Evolutionary conservation across 2,113 vertebrate genomes (phyloP).

Genomic region (Ageneiosus marmoratus): DNA sequence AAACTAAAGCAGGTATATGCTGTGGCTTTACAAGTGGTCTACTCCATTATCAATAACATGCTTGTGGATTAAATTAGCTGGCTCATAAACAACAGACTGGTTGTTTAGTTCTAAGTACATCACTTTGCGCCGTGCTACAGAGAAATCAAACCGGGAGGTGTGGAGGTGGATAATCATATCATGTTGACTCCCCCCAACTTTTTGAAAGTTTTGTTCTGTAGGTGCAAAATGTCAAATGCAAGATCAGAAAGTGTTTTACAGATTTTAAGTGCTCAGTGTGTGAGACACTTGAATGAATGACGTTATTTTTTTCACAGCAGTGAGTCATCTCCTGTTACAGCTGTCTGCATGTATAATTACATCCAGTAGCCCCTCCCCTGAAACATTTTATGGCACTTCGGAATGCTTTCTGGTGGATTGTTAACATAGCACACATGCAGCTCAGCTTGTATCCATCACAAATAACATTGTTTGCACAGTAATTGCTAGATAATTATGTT

Average conservation of each 20-base stretch:
- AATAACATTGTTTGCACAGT: no score
- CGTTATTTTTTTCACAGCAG: neutral
- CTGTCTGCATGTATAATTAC: neutral
- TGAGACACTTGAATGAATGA: neutral
- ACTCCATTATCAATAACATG: neutral
- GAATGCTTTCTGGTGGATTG: no score
- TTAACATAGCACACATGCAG: no score
- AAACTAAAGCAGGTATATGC: neutral
- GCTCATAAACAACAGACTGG: neutral
- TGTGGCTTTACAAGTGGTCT: neutral
- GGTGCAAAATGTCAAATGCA: slow-evolving; percentile 4
- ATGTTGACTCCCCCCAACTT: neutral
- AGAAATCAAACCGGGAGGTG: neutral
- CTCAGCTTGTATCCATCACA: no score
- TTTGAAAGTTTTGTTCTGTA: neutral
- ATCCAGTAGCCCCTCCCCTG: no score
- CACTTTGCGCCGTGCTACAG: neutral
- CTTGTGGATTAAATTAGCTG: neutral
- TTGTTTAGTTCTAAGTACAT: neutral
- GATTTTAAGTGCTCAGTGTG: slow-evolving; percentile 3
- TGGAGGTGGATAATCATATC: neutral
- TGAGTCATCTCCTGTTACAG: slow-evolving; percentile 22
- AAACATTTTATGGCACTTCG: no score
- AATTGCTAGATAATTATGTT: no score
- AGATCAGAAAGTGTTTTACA: slow-evolving; percentile 2